Evolutionary conservation across 37 sponge, comb jelly and placozoan species (phyloP).

Genomic region (Oopsacas minuta): DNA sequence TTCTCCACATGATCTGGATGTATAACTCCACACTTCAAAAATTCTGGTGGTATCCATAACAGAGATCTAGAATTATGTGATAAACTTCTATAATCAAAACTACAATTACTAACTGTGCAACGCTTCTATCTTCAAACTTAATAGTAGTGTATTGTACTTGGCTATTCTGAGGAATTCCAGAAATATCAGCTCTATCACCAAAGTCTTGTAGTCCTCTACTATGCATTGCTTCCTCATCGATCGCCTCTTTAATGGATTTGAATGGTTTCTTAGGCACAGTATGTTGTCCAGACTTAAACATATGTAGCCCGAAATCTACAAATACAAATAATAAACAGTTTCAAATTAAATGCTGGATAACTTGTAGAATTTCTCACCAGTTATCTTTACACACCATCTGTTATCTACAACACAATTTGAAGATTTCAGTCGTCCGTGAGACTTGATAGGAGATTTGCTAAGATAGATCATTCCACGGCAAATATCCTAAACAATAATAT

Average conservation of each 20-base stretch:
- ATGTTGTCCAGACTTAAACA: constrained; percentile 36
- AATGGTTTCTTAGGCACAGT: constrained; percentile 29
- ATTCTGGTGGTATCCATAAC: constrained; percentile 42
- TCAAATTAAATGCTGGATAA: background rate
- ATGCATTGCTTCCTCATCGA: background rate
- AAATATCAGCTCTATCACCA: background rate
- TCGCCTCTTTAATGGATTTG: background rate
- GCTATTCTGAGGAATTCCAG: background rate
- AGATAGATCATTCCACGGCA: constrained; percentile 43
- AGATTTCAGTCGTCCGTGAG: constrained; percentile 47
- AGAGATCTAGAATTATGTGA: constrained; percentile 33
- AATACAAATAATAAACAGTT: background rate
- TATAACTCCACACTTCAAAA: constrained; percentile 26
- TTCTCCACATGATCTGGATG: constrained; percentile 38
- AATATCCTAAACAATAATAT: constrained; percentile 30
- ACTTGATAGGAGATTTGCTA: constrained; percentile 29
- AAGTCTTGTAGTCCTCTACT: background rate
- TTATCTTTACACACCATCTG: constrained; percentile 50
- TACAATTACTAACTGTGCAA: background rate
- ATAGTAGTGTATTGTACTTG: background rate
- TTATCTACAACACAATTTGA: constrained; percentile 55
- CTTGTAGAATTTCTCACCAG: constrained; percentile 31
- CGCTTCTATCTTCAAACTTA: background rate
- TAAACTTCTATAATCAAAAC: too few species aligned
- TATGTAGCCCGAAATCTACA: constrained; percentile 35